These are phyloP conservation scores for Notamacropus eugenii DNA, from an alignment of 2,797 vertebrate species.

Conservation along the genomic window DNA sequence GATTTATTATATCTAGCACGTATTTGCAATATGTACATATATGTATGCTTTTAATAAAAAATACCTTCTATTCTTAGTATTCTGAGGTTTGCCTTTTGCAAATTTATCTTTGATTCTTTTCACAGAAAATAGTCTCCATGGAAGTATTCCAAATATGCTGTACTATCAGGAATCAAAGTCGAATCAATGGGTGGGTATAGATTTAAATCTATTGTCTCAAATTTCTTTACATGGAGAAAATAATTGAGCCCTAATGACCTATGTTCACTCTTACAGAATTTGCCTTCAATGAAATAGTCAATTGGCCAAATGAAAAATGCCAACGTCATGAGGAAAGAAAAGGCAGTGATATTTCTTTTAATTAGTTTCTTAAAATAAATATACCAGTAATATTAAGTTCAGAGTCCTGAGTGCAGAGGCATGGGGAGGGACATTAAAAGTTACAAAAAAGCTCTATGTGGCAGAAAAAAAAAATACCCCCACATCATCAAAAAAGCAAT, in stretches of 20 bases:
- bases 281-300: not conserved
- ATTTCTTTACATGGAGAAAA: not conserved
- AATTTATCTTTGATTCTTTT: not conserved
- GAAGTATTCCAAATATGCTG: not conserved
- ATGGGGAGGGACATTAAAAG: not conserved
- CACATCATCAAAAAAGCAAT: not conserved
- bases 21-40: too few relatives aligned
- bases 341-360: not conserved
- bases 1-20: too few relatives aligned
- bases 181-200: conserved; percentile 4
- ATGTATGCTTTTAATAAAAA: not conserved
- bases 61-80: not conserved
- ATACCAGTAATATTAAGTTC: not conserved
- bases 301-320: not conserved
- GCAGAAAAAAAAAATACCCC: not conserved
- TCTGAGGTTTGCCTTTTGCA: not conserved
- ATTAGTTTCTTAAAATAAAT: not conserved
- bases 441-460: too few relatives aligned
- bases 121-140: conserved; percentile 9
- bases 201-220: not conserved
- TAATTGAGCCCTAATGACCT: not conserved
- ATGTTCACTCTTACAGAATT: not conserved
- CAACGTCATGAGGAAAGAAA: not conserved
- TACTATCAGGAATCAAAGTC: not conserved
- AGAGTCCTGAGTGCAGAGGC: not conserved